phyloP scores from a whole-genome alignment of 1,140 invertebrate genomes.

The Drosophila kohkoa region DNA sequence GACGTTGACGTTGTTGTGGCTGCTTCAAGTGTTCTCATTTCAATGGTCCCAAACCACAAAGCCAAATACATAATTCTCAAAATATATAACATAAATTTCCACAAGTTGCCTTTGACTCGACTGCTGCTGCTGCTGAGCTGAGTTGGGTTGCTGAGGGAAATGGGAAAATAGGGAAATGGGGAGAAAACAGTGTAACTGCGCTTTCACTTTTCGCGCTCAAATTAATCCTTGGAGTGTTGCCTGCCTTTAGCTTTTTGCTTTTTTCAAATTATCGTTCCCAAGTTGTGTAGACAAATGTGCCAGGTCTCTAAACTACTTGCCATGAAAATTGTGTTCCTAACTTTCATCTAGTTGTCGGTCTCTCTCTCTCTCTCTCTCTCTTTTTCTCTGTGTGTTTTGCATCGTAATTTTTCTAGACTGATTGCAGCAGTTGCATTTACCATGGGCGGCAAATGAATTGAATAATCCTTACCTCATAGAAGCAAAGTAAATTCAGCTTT shows the following conservation, averaged over 20 bases:
- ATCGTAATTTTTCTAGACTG: background rate
- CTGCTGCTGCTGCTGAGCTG: constrained; percentile 15
- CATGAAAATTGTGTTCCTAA: constrained; percentile 43
- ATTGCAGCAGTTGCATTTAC: constrained; percentile 5
- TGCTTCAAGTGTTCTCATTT: constrained; percentile 50
- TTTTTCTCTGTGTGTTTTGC: background rate
- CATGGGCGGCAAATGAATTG: background rate
- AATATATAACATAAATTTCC: constrained; percentile 68
- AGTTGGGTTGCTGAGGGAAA: constrained; percentile 19
- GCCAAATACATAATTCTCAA: constrained; percentile 65
- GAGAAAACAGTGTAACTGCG: constrained; percentile 44
- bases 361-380: background rate
- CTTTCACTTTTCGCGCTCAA: constrained; percentile 70
- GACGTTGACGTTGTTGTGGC: background rate
- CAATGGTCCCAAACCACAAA: constrained; percentile 43
- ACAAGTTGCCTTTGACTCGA: constrained; percentile 49
- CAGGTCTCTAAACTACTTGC: constrained; percentile 54
- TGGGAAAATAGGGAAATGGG: constrained; percentile 41
- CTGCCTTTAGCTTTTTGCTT: constrained; percentile 29
- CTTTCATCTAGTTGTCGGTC: background rate
- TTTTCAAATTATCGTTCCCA: constrained; percentile 74
- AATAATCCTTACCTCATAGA: background rate
- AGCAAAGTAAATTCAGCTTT: too few species aligned
- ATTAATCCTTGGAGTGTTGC: constrained; percentile 67
- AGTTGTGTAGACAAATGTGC: constrained; percentile 59